These are phyloP conservation scores for Drosophila arawakana DNA, from an alignment of 1,140 invertebrate species.

Conservation along the genomic window DNA sequence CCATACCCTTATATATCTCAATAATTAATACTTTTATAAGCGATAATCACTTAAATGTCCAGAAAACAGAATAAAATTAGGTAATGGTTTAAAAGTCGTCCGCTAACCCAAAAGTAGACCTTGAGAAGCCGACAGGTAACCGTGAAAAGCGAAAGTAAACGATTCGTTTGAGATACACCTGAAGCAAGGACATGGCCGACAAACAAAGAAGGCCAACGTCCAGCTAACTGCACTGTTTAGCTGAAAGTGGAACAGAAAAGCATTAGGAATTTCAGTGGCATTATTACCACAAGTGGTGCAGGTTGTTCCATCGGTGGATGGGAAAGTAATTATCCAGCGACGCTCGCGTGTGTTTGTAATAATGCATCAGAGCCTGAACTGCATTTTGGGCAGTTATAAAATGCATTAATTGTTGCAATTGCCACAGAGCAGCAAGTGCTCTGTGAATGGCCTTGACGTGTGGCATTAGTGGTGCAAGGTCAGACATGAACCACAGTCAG, in stretches of 20 bases:
- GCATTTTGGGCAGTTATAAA: conserved; percentile 62
- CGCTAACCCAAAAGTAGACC: not conserved
- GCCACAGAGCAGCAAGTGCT: conserved; percentile 43
- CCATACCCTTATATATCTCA: too few species aligned
- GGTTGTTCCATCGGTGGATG: conserved; percentile 39
- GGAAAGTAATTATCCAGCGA: conserved; percentile 53
- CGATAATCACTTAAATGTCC: too few species aligned
- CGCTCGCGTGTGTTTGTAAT: conserved; percentile 54
- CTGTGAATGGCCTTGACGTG: conserved; percentile 22
- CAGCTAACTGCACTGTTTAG: too few species aligned
- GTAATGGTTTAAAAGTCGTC: too few species aligned
- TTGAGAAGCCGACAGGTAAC: conserved; percentile 19
- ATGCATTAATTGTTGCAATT: conserved; percentile 73
- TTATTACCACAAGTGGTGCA: conserved; percentile 29
- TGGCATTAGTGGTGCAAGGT: conserved; percentile 66
- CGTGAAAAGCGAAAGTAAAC: conserved; percentile 65
- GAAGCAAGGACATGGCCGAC: conserved; percentile 21
- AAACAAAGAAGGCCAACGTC: conserved; percentile 13
- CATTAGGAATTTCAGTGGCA: conserved; percentile 28
- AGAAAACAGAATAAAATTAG: too few species aligned
- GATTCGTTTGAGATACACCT: conserved; percentile 54
- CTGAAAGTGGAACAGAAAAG: conserved; percentile 18
- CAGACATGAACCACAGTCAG: conserved; percentile 50
- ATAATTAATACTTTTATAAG: too few species aligned
- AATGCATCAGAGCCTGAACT: conserved; percentile 57